phyloP scores from a whole-genome alignment of 2,797 vertebrate species.

The Octomys mimax region DNA sequence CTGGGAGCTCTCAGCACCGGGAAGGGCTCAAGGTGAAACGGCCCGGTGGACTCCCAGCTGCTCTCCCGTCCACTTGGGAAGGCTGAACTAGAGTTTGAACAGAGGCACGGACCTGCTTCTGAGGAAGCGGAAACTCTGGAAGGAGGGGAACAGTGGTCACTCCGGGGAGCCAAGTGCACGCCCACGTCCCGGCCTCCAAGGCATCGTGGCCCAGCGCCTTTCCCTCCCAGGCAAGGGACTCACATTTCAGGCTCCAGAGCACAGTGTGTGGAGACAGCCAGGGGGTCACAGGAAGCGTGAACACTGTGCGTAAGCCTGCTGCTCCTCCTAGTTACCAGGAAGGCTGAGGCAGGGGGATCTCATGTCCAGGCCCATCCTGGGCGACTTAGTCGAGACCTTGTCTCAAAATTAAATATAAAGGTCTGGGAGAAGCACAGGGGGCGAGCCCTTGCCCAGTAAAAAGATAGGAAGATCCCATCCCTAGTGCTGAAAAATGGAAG shows the following conservation, averaged over 20 bases:
- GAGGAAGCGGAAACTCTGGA: too few species aligned
- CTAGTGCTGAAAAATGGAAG: neutral
- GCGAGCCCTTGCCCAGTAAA: neutral
- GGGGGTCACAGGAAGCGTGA: neutral
- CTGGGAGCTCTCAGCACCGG: neutral
- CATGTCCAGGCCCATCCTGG: too few species aligned
- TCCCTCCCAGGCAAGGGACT: too few species aligned
- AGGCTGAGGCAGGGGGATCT: neutral
- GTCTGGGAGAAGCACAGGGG: neutral
- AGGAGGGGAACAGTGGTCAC: too few species aligned
- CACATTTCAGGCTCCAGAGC: too few species aligned
- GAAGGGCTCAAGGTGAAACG: neutral
- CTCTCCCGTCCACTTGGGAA: neutral
- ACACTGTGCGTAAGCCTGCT: neutral
- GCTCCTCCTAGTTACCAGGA: neutral
- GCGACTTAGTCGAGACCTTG: neutral
- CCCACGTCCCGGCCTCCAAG: too few species aligned
- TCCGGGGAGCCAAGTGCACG: too few species aligned
- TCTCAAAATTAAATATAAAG: neutral
- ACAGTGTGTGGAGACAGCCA: neutral
- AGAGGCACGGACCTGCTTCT: neutral
- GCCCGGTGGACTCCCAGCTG: accelerated
- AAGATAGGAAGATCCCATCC: neutral
- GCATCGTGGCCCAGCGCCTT: too few species aligned
- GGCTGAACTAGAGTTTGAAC: neutral